These are phyloP conservation scores for Nematostella vectensis DNA, from an alignment of 92 coral and sea anemone species.

Conservation along the genomic window DNA sequence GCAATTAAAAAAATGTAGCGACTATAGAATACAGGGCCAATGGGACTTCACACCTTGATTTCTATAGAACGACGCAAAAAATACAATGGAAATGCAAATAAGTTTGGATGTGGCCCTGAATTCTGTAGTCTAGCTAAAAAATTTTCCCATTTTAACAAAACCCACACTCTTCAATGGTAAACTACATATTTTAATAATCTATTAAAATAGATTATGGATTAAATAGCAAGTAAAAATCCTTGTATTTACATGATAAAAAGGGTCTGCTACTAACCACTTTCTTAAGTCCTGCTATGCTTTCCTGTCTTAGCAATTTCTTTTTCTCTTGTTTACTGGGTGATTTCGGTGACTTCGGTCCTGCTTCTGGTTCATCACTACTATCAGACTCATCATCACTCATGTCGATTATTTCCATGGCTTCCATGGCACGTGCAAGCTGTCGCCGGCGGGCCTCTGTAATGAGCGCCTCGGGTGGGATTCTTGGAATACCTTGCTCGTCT, in stretches of 20 bases:
- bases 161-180: too few relatives aligned
- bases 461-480: constrained; percentile 9
- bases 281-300: constrained; percentile 17
- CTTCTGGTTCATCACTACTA: constrained; percentile 9
- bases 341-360: not conserved
- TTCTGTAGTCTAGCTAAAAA: too few relatives aligned
- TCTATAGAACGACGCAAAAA: too few relatives aligned
- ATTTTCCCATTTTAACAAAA: too few relatives aligned
- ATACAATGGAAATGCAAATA: too few relatives aligned
- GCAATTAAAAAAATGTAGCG: not conserved
- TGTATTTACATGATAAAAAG: not conserved
- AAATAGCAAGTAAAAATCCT: too few relatives aligned
- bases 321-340: not conserved
- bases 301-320: constrained; percentile 10
- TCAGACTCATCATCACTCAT: constrained; percentile 20
- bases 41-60: too few relatives aligned
- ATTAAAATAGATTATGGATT: too few relatives aligned
- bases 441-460: constrained; percentile 25
- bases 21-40: too few relatives aligned
- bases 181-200: too few relatives aligned
- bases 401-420: constrained; percentile 25
- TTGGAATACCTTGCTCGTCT: constrained; percentile 5
- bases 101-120: too few relatives aligned
- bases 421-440: constrained; percentile 17
- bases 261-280: constrained; percentile 19